Base-by-base conservation (phyloP, 2,888 invertebrate species). In the Petrolisthes manimaculis region DNA sequence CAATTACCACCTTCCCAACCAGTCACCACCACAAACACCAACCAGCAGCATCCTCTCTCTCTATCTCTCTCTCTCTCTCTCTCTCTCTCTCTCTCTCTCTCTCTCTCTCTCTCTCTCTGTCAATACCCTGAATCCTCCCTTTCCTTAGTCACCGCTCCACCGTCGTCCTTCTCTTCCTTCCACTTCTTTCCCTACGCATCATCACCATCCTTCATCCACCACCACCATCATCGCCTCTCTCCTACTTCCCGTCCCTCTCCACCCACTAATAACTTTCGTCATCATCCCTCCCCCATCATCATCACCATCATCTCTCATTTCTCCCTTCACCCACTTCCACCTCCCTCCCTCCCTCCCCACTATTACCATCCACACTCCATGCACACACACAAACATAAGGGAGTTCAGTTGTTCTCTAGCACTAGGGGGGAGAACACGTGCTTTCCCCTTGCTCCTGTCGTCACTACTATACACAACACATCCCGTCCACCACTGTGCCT, bases 11-110 rank as follows among this genome's bases (percentile, higher is more conserved):
- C 37, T 37, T 37, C 37, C 37, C 37, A 21, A 21, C 9, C 12
- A 21, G 21, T 21, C 18, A 3, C 21, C 21, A 12, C 21, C 75
- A 18, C 75, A 18, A 12, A 18, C 75, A 18, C 75, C 21, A 37
- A 2, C 37, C 0, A 37, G 37, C 21, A 21, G 74, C 55, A 9
- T 21, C 51, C 83, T 67, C 37, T 37, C 37, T 51, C 75, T 51
- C 77, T 14, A 77, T 54, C 75, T 12, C 21, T 74, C 83, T 61
- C 53, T 51, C 61, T 51, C 75, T 51, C 77, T 14, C 84, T 54
- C 75, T 12, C 21, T 74, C 83, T 61, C 53, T 51, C 61, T 61
- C 55, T 55, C 80, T 80, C 55, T 55, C 80, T 55, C 80, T 80
- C 24, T 24, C 24, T 75, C n/a, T 18, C 75, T 24, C 75, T 21